phyloP scores from a whole-genome alignment of 1,140 invertebrate species.

The Orchestia grillus region DNA sequence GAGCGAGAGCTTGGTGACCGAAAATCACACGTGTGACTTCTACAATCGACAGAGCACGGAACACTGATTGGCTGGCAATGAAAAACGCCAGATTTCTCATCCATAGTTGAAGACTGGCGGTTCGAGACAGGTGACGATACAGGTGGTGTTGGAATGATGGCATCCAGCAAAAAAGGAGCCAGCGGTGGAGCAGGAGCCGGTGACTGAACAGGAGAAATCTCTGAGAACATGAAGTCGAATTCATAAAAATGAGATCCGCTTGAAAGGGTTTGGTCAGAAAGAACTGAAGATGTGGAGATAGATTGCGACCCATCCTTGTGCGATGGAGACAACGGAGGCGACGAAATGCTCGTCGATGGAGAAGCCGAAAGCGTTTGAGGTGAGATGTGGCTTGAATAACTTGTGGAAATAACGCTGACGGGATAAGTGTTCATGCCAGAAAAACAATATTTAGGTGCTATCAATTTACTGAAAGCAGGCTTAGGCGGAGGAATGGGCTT shows the following conservation, averaged over 20 bases:
- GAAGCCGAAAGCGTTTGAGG: background rate
- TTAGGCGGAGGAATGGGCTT: conserved; percentile 37
- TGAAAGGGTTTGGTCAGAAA: background rate
- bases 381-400: background rate
- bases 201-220: background rate
- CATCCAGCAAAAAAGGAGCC: background rate
- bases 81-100: background rate
- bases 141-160: background rate
- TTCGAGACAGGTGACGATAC: background rate
- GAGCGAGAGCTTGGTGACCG: background rate
- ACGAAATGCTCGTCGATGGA: background rate
- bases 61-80: background rate
- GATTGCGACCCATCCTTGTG: background rate
- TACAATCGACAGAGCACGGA: background rate
- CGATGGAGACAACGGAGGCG: background rate
- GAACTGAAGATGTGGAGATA: background rate
- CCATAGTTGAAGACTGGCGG: background rate
- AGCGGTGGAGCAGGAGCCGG: background rate
- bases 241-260: background rate
- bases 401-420: background rate
- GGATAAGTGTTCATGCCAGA: background rate
- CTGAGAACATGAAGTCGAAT: background rate
- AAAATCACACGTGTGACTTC: background rate
- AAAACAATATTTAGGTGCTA: background rate
- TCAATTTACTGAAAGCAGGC: background rate